Conservation (phyloP, 1,140 invertebrate species). For the Zaprionus vittiger region DNA sequence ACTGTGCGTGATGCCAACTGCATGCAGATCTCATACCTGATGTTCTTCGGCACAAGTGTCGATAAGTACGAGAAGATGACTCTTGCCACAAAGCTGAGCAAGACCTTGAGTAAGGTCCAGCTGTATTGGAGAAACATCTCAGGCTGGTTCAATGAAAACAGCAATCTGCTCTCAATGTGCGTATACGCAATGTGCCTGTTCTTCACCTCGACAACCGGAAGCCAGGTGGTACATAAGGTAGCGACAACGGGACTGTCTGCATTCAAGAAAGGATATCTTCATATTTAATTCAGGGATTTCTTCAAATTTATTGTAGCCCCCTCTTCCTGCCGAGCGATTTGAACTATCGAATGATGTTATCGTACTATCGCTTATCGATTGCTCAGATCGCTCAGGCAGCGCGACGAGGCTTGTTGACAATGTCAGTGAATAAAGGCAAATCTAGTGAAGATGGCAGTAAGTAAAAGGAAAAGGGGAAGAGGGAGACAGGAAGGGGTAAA, state of each 20-base stretch:
- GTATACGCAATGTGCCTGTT: constrained; percentile 50
- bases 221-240: constrained; percentile 30
- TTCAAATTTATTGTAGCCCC: constrained; percentile 27
- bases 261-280: constrained; percentile 44
- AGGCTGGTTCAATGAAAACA: constrained; percentile 8
- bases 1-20: constrained; percentile 40
- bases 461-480: too few species aligned
- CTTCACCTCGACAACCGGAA: constrained; percentile 25
- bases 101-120: not conserved
- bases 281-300: constrained; percentile 32
- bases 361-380: not conserved
- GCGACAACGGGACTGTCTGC: constrained; percentile 29
- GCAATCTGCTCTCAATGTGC: constrained; percentile 39
- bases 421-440: not conserved
- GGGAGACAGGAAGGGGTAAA: too few species aligned
- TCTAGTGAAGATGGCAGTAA: not conserved
- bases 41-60: constrained; percentile 87
- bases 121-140: constrained; percentile 14
- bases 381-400: not conserved
- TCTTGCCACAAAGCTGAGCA: not conserved
- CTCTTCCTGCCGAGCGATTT: not conserved
- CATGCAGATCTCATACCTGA: constrained; percentile 90
- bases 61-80: not conserved
- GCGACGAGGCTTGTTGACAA: not conserved
- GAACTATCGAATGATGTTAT: not conserved